phyloP scores from a whole-genome alignment of 2,797 vertebrate species.

The Pangasius mekongensis region DNA sequence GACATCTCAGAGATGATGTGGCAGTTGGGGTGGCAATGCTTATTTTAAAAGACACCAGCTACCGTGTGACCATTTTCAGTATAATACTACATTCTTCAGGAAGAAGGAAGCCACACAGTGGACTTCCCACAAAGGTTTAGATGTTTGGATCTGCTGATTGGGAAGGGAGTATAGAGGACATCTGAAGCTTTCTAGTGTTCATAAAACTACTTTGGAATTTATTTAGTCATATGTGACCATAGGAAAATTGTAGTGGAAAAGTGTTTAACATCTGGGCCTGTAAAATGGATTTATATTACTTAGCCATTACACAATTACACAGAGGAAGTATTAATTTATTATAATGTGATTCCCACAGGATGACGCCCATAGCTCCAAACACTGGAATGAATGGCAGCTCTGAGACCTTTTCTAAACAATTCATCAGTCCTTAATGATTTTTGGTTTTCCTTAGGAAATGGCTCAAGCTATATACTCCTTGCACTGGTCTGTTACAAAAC shows the following conservation, averaged over 20 bases:
- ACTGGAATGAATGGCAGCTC: neutral
- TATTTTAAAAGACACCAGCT: constrained; percentile 1
- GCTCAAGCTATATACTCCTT: neutral
- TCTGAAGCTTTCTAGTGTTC: neutral
- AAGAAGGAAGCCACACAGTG: neutral
- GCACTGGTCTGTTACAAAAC: neutral
- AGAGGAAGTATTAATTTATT: neutral
- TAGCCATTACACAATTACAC: constrained; percentile 19
- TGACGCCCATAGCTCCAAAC: neutral
- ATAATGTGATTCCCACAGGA: constrained; percentile 20
- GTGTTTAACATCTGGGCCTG: constrained; percentile 11
- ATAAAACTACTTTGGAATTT: constrained; percentile 1
- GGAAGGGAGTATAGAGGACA: neutral
- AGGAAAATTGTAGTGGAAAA: constrained; percentile 4
- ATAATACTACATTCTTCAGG: neutral
- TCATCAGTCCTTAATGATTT: neutral
- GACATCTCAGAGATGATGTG: neutral
- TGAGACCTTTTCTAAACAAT: neutral
- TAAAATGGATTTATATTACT: constrained; percentile 16
- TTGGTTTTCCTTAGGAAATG: neutral
- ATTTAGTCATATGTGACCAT: neutral
- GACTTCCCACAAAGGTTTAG: neutral
- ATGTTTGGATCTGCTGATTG: constrained; percentile 4
- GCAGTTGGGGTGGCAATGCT: neutral
- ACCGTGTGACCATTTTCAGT: neutral